Base-by-base conservation (phyloP, 2,888 invertebrate genomes). In the Cryptophagus acutangulus region DNA sequence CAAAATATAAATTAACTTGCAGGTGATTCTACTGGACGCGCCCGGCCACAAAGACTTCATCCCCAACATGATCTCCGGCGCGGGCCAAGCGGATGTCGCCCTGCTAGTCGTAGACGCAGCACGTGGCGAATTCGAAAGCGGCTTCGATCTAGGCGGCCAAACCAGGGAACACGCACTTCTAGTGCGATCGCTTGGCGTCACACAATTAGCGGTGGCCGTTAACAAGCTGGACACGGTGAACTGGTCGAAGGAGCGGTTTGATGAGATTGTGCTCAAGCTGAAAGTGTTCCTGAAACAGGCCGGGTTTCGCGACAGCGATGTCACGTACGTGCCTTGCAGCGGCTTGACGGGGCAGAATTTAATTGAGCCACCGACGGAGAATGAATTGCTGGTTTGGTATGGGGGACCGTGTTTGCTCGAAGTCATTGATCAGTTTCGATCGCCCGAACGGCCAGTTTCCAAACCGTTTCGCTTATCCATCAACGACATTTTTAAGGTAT, bases 31-130 rank as follows among this genome's bases (percentile, higher is more conserved):
- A 31, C 72, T 99, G 41, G 99, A 99, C 76, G 96, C 99, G 17
- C 99, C 99, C 1, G 99, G 99, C 0, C 99, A 99, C 69, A 94
- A 91, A 66, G 99, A 99, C 68, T 99, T 99, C 63, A 97, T 99
- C 63, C 97, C 99, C 1, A 97, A 99, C 61, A 99, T 99, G 97
- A 99, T 99, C 54, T 90, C 89, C 9, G 97, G 97, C 10, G 95
- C 97, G 1, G 90, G 94, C 1, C 96, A 97, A 70, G 99, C 99
- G 2, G 99, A 99, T 73, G 96, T 93, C 1, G 96, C 95, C 9
- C 73, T 99, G 18, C 71, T 99, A 14, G 97, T 99, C 0, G 89
- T 99, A 1, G 97, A 99, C 74, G 92, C 96, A 1, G 88, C 88
- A 0, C 76, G 87, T 55, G 99, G 99, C 15, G 99, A 99, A 72